Conservation (phyloP, 2,113 vertebrate genomes). For the Alligator mississippiensis region DNA sequence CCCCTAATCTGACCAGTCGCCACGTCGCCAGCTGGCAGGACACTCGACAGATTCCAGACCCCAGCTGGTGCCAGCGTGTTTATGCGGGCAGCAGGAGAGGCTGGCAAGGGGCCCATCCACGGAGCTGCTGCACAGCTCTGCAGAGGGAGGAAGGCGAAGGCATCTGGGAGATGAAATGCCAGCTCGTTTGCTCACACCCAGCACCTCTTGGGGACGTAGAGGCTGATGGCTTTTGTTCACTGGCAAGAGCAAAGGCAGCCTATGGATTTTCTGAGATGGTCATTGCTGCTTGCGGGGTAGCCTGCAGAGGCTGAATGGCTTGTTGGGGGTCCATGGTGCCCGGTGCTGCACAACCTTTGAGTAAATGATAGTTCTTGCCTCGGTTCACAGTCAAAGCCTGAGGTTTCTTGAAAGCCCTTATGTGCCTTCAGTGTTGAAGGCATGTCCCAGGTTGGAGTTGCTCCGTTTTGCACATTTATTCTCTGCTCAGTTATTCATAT, state of each 20-base stretch:
- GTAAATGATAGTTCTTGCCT: neutral
- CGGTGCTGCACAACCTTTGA: neutral
- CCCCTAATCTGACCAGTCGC: constrained; percentile 66
- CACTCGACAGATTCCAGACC: constrained; percentile 45
- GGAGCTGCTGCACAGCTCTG: neutral
- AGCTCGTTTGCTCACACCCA: neutral
- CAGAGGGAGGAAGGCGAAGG: constrained; percentile 50
- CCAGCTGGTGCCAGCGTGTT: constrained; percentile 73
- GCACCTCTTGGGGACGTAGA: neutral
- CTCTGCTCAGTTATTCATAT: too few species aligned
- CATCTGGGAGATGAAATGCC: constrained; percentile 20
- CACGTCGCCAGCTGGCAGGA: constrained; percentile 54
- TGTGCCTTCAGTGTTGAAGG: neutral
- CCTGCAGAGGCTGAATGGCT: neutral
- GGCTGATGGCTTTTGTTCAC: neutral
- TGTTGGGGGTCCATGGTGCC: too few species aligned
- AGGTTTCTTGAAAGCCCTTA: neutral
- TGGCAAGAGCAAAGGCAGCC: neutral
- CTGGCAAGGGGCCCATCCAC: constrained; percentile 54
- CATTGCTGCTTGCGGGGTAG: neutral
- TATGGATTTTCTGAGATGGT: neutral
- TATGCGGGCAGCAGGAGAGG: constrained; percentile 46
- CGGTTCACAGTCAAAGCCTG: neutral
- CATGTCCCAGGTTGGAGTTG: too few species aligned
- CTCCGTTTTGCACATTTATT: too few species aligned